These are phyloP conservation scores for Gambusia affinis DNA, from an alignment of 2,113 vertebrate genomes.

Conservation along the genomic window DNA sequence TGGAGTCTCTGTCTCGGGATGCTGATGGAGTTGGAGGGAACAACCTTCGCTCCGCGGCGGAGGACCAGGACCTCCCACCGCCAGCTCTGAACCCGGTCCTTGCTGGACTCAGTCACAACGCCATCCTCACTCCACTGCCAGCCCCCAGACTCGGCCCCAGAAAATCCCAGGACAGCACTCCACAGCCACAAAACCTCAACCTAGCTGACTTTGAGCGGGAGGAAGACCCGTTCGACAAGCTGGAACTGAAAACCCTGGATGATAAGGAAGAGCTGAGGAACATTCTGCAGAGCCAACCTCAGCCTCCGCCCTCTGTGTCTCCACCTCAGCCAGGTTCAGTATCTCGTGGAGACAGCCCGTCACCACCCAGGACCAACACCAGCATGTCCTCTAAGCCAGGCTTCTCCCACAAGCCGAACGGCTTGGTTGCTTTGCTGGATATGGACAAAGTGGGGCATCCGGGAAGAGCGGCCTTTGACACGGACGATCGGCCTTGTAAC, in stretches of 20 bases:
- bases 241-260: slow-evolving; percentile 96
- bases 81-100: slow-evolving; percentile 92
- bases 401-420: slow-evolving; percentile 91
- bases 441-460: slow-evolving; percentile 83
- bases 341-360: slow-evolving; percentile 68
- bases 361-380: slow-evolving; percentile 70
- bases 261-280: slow-evolving; percentile 93
- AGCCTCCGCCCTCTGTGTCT: slow-evolving; percentile 53
- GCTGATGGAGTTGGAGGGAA: slow-evolving; percentile 61
- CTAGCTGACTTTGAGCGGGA: slow-evolving; percentile 97
- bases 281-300: slow-evolving; percentile 88
- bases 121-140: slow-evolving; percentile 93
- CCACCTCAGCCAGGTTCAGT: slow-evolving; percentile 67
- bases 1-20: slow-evolving; percentile 60
- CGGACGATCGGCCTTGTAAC: slow-evolving; percentile 86
- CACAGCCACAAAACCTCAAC: slow-evolving; percentile 87
- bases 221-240: slow-evolving; percentile 96
- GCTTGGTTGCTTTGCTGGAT: slow-evolving; percentile 90
- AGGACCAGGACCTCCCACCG: slow-evolving; percentile 81
- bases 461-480: slow-evolving; percentile 65
- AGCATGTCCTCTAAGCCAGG: slow-evolving; percentile 67
- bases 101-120: slow-evolving; percentile 90
- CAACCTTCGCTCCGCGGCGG: slow-evolving; percentile 55
- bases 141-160: slow-evolving; percentile 86
- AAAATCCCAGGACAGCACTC: slow-evolving; percentile 82